phyloP scores from a whole-genome alignment of 1,140 invertebrate species.

The Nomia melanderi region DNA sequence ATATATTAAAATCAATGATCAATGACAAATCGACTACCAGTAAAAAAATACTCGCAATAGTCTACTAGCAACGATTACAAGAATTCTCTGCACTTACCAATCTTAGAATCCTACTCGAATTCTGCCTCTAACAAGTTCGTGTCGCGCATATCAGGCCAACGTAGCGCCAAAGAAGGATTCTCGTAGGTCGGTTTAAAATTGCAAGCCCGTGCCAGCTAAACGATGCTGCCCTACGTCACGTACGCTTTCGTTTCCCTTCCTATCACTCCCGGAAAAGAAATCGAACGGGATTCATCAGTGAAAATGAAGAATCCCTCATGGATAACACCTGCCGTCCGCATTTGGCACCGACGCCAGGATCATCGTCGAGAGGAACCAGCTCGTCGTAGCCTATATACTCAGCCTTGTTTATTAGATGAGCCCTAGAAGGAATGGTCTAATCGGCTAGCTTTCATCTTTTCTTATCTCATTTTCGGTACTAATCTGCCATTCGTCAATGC shows the following conservation, averaged over 20 bases:
- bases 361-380: conserved; percentile 38
- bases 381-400: conserved; percentile 25
- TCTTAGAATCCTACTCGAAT: too few species aligned
- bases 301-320: conserved; percentile 51
- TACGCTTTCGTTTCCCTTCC: conserved; percentile 22
- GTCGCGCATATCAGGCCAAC: conserved; percentile 1
- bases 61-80: too few species aligned
- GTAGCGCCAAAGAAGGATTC: background rate
- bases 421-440: too few species aligned
- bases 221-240: conserved; percentile 34
- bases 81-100: too few species aligned
- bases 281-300: conserved; percentile 38
- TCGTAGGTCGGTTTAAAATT: conserved; percentile 43
- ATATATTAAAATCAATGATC: too few species aligned
- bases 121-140: conserved; percentile 3
- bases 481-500: too few species aligned
- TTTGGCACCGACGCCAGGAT: conserved; percentile 64
- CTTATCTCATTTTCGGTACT: too few species aligned
- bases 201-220: conserved; percentile 36
- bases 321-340: conserved; percentile 60
- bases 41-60: too few species aligned
- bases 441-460: too few species aligned
- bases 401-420: too few species aligned
- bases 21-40: too few species aligned
- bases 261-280: conserved; percentile 11